Base-by-base conservation (phyloP, 1,140 invertebrate genomes). In the Vanessa atalanta region DNA sequence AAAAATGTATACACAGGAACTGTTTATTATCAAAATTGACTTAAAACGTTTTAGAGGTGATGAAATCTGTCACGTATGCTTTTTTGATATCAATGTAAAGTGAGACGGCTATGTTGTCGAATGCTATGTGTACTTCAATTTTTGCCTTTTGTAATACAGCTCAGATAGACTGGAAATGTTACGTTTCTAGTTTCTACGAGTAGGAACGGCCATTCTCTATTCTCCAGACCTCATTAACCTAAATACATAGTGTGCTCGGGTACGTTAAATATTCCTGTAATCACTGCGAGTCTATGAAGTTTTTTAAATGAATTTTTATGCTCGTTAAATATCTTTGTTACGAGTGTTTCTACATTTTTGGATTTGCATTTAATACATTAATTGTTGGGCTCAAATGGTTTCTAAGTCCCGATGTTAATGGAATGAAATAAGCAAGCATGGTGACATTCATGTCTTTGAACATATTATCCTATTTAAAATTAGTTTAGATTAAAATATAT, bases 171-270 rank as follows among this genome's bases (percentile, higher is more conserved):
- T 43, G 9, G 47, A 57, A 69, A 50, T 60, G 51, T 61, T 57
- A 55, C 55, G 20, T 67, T 73, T 64, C 60, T 72, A 57, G n/a
- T 31, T 66, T 60, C 67, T 60, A 13, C 51, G 48, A 43, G 16
- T 12, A 9, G 55, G 23, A 53, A 26, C 70, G 70, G 50, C 66
- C 64, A 66, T 70, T 64, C 70, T 72, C 70, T 78, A 60, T 66
- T 67, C 47, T 65, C 53, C 43, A 51, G 60, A 47, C 65, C 65
- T 78, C 73, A 64, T 78, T 78, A 78, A 72, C 77, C 73, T 75
- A 72, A 76, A 76, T 72, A 73, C 66, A 67, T 65, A 72, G 70
- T 48, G 37, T 48, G 53, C 65, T 57, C 60, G 57, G 69, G 47
- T 23, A 63, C 47, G 20, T 72, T 75, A 75, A 75, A 72, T 70